These are phyloP conservation scores for Otolemur garnettii DNA, from an alignment of 2,113 vertebrate species.

Conservation along the genomic window DNA sequence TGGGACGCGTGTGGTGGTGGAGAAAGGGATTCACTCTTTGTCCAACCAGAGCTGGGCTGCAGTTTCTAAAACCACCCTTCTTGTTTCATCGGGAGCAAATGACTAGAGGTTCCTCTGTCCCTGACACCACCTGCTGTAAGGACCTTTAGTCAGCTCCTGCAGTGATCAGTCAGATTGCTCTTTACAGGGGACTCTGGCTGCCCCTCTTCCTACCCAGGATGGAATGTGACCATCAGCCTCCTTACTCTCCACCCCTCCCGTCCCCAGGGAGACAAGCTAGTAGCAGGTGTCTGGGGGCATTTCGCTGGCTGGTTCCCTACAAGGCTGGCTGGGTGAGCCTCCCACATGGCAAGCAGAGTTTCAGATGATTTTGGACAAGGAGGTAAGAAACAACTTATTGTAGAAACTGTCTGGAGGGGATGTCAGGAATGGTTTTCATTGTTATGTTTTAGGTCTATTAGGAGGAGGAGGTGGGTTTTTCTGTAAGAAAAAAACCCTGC, in stretches of 20 bases:
- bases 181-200: background rate
- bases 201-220: background rate
- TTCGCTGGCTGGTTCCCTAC: background rate
- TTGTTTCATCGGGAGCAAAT: background rate
- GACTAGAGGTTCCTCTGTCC: background rate
- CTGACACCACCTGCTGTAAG: background rate
- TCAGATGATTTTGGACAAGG: background rate
- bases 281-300: slow-evolving; percentile 49
- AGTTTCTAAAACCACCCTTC: slow-evolving; percentile 1
- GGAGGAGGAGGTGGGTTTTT: background rate
- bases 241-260: background rate
- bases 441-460: background rate
- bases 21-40: background rate
- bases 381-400: background rate
- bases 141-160: background rate
- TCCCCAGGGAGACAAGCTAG: background rate
- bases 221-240: background rate
- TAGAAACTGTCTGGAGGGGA: background rate
- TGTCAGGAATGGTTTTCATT: background rate
- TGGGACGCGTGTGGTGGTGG: background rate
- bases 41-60: background rate
- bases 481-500: background rate
- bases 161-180: background rate
- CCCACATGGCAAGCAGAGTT: background rate
- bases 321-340: background rate